phyloP scores from a whole-genome alignment of 92 coral and sea anemone genomes.

The Epizoanthus ramosus region DNA sequence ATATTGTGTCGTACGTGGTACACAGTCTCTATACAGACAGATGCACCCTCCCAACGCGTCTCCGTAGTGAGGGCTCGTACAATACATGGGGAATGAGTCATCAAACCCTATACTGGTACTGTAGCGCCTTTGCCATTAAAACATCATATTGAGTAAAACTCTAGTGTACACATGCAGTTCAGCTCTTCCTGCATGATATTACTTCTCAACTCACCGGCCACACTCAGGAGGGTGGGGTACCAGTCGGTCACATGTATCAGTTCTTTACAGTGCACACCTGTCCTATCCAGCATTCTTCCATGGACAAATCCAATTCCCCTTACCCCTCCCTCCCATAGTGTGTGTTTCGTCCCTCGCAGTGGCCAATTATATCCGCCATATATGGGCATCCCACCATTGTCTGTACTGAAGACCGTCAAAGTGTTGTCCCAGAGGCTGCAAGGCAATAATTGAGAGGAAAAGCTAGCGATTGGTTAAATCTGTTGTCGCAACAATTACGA shows the following conservation, averaged over 20 bases:
- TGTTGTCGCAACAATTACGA: no score
- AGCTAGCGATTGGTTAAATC: no score
- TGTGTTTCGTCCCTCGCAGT: slow-evolving; percentile 70
- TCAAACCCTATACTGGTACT: no score
- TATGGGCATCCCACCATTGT: slow-evolving; percentile 72
- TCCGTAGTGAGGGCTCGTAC: no score
- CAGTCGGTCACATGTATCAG: slow-evolving; percentile 75
- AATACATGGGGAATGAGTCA: no score
- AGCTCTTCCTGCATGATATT: no score
- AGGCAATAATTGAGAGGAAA: background rate
- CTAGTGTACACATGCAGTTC: no score
- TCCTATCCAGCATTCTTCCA: slow-evolving; percentile 58
- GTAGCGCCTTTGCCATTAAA: no score
- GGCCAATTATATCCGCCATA: slow-evolving; percentile 83
- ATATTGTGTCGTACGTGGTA: no score
- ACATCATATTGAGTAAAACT: no score
- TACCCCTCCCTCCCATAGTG: slow-evolving; percentile 83
- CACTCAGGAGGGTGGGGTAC: slow-evolving; percentile 71
- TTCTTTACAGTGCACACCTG: slow-evolving; percentile 56
- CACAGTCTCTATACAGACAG: no score
- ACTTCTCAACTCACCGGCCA: slow-evolving; percentile 50
- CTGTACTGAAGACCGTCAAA: slow-evolving; percentile 67
- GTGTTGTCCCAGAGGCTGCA: slow-evolving; percentile 71
- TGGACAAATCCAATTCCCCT: slow-evolving; percentile 71
- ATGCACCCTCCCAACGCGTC: no score